These are phyloP conservation scores for Pantherophis vulpinus DNA, from an alignment of 2,797 vertebrate species.

Conservation along the genomic window DNA sequence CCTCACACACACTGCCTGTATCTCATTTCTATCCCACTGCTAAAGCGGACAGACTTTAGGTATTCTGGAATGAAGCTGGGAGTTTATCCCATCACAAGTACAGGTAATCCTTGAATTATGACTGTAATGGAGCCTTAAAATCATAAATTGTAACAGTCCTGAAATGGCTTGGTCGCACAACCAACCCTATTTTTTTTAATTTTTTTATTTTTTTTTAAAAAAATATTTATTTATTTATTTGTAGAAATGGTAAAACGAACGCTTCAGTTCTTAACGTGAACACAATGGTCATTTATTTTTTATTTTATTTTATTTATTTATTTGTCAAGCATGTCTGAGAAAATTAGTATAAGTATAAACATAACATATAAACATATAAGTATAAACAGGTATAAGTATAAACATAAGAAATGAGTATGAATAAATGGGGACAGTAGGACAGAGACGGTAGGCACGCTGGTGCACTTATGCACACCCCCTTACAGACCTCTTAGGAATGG, in stretches of 20 bases:
- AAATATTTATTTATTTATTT: neutral
- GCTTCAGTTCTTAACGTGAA: neutral
- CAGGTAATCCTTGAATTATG: neutral
- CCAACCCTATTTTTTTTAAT: neutral
- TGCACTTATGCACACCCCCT: no score
- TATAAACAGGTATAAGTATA: no score
- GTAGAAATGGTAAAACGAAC: neutral
- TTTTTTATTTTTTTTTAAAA: neutral
- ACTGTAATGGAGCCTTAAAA: neutral
- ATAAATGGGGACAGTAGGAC: no score
- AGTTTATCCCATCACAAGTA: neutral
- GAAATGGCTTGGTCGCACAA: neutral
- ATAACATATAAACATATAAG: no score
- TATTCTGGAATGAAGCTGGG: neutral
- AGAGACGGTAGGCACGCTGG: no score
- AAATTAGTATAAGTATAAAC: no score
- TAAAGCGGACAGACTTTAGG: neutral
- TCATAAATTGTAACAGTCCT: neutral
- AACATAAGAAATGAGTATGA: no score
- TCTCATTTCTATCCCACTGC: neutral
- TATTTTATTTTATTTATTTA: no score
- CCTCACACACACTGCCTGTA: neutral
- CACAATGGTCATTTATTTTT: no score
- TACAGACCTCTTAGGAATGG: no score
- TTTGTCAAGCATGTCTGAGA: no score